Evolutionary conservation across 1,140 invertebrate genomes (phyloP).

Genomic region (Luehdorfia chinensis): DNA sequence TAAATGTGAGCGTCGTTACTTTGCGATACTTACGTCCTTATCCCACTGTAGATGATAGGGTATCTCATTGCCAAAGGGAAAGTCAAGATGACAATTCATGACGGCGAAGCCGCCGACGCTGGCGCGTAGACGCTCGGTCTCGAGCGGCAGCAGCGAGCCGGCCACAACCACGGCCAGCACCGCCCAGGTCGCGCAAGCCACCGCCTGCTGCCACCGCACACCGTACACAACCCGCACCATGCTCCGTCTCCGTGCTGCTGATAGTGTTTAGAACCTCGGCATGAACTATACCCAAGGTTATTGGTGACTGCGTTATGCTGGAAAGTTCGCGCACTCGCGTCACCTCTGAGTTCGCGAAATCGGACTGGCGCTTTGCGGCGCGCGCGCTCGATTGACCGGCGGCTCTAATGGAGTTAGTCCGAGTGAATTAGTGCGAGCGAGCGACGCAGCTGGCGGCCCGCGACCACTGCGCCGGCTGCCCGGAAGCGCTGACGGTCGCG

Average conservation of each 20-base stretch:
- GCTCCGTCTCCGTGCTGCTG: too few species aligned
- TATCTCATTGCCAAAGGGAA: conserved; percentile 90
- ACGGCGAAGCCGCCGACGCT: conserved; percentile 91
- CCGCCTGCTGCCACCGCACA: background rate
- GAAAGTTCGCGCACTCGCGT: conserved; percentile 9
- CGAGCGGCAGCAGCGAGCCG: conserved; percentile 40
- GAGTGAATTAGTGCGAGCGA: background rate
- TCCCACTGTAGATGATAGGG: conserved; percentile 95
- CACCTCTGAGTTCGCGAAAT: background rate
- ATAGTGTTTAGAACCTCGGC: too few species aligned
- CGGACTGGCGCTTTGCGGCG: background rate
- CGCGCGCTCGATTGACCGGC: background rate
- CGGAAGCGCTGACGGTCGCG: conserved; percentile 2
- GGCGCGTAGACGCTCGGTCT: conserved; percentile 82
- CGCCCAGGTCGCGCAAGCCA: conserved; percentile 12
- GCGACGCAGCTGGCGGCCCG: background rate
- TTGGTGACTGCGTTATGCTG: background rate
- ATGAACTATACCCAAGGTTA: background rate
- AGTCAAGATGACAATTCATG: conserved; percentile 94
- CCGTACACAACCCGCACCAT: too few species aligned
- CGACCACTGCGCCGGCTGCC: conserved; percentile 11
- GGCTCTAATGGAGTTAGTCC: conserved; percentile 1
- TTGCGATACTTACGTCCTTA: conserved; percentile 90
- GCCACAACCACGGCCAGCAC: conserved; percentile 16
- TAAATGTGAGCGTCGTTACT: too few species aligned